A percentile compares a stretch with the other conserved stretches of the same genome.
These are phyloP conservation scores for Vimba vimba DNA, from an alignment of 2,113 vertebrate genomes.

Conservation along the genomic window DNA sequence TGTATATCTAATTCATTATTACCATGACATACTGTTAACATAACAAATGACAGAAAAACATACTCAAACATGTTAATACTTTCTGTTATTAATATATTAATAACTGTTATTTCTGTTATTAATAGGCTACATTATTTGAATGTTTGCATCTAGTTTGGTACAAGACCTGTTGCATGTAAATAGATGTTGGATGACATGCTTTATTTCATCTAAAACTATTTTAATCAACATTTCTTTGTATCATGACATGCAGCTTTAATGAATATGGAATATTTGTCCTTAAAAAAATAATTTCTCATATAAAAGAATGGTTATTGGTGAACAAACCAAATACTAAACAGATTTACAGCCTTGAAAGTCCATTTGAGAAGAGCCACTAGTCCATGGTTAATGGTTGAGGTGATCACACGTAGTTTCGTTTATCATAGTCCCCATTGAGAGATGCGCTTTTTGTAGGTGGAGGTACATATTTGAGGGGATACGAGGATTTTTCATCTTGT, in stretches of 20 bases:
- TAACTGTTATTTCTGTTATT: too few species aligned
- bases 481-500: slow-evolving; percentile 66
- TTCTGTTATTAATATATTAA: background rate
- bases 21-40: background rate
- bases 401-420: slow-evolving; percentile 89
- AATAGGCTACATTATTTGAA: background rate
- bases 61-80: background rate
- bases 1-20: background rate
- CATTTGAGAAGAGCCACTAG: background rate
- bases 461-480: slow-evolving; percentile 82
- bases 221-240: background rate
- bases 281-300: background rate
- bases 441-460: slow-evolving; percentile 80
- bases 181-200: background rate
- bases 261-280: background rate
- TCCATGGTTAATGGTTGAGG: background rate
- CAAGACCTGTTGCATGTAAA: background rate
- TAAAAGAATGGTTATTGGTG: background rate
- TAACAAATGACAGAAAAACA: background rate
- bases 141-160: background rate
- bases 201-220: background rate
- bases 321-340: background rate
- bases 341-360: background rate
- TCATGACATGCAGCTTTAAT: background rate
- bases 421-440: slow-evolving; percentile 82